Percentiles rank a stretch among this genome's conserved stretches.
These are phyloP conservation scores for Clivina fossor DNA, from an alignment of 2,888 invertebrate species.

Conservation along the genomic window DNA sequence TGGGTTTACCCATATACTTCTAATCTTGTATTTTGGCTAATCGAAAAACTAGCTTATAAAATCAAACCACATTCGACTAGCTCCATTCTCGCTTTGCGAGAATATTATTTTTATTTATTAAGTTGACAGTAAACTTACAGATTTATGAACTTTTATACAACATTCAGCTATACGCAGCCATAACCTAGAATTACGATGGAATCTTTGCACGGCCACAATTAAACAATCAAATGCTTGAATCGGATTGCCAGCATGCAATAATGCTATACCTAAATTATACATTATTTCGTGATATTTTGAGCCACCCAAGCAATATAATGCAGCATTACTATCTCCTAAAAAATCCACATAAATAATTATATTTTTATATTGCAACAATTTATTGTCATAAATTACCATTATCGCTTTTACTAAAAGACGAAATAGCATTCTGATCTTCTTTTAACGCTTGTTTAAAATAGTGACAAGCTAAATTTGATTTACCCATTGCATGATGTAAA, in stretches of 20 bases:
- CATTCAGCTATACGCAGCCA: conserved; percentile 95
- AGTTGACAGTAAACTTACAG: conserved; percentile 49
- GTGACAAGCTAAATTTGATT: conserved; percentile 76
- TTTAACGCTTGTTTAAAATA: conserved; percentile 78
- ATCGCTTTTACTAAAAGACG: conserved; percentile 51
- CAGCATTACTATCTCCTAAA: conserved; percentile 50
- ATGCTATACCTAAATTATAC: conserved; percentile 81
- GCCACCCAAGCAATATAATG: conserved; percentile 64
- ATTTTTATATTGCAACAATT: neutral
- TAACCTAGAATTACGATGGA: conserved; percentile 83
- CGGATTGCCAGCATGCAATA: conserved; percentile 79
- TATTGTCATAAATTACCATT: conserved; percentile 41
- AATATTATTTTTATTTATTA: too few relatives aligned
- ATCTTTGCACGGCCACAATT: conserved; percentile 80
- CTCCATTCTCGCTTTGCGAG: too few relatives aligned
- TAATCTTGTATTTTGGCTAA: too few relatives aligned
- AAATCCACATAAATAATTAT: conserved; percentile 15
- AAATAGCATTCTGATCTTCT: conserved; percentile 62
- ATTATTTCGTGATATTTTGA: conserved; percentile 67
- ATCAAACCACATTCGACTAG: too few relatives aligned
- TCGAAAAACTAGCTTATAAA: too few relatives aligned
- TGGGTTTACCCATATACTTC: too few relatives aligned
- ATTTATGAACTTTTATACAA: conserved; percentile 69
- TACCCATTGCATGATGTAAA: conserved; percentile 77
- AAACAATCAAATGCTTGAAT: conserved; percentile 89